A percentile compares a stretch with the other conserved stretches of the same genome.
phyloP scores from a whole-genome alignment of 1,140 invertebrate genomes.

The Musca domestica region DNA sequence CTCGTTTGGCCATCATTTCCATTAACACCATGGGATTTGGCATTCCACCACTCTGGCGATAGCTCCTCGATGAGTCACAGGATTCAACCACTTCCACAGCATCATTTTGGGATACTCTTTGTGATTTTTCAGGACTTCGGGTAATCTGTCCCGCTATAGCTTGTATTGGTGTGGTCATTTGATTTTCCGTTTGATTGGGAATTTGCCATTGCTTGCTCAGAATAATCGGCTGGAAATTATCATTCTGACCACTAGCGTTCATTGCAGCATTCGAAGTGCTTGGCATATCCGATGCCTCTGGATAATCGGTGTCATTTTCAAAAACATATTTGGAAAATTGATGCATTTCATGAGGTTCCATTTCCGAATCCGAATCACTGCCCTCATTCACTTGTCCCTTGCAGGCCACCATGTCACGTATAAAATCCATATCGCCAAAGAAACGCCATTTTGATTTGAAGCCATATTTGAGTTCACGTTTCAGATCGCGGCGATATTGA shows the following conservation, averaged over 20 bases:
- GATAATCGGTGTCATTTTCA: neutral
- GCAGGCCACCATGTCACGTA: conserved; percentile 3
- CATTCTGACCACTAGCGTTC: neutral
- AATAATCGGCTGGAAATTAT: conserved; percentile 5
- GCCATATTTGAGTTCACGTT: conserved; percentile 4
- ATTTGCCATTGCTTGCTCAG: conserved; percentile 8
- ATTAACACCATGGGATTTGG: neutral
- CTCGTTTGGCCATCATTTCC: neutral
- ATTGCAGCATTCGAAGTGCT: neutral
- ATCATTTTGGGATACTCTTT: no score
- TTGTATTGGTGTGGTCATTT: no score
- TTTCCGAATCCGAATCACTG: conserved; percentile 5
- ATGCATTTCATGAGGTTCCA: neutral
- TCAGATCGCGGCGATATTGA: conserved; percentile 24
- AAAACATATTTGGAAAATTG: neutral
- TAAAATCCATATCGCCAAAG: conserved; percentile 21
- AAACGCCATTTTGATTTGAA: conserved; percentile 20
- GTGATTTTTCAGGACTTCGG: no score
- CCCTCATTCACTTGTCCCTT: neutral
- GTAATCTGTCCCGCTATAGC: no score
- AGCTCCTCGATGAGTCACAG: neutral
- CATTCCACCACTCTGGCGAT: neutral
- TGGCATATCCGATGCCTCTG: neutral
- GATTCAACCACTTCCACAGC: no score
- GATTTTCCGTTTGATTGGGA: no score